phyloP scores from a whole-genome alignment of 2,797 vertebrate species.

The Enteromius unitaeniatus region DNA sequence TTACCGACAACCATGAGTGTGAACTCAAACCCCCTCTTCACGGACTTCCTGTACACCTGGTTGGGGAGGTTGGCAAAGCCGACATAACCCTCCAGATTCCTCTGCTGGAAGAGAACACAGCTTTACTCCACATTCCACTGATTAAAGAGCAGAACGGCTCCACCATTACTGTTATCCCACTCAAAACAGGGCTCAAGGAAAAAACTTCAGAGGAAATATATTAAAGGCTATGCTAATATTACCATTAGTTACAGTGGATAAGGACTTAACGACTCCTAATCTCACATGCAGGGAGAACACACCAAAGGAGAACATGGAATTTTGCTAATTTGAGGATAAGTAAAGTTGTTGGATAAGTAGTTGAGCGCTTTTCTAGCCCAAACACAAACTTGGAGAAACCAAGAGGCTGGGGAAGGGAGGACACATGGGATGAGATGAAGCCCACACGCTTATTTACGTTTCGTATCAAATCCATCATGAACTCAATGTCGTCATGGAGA shows the following conservation, averaged over 20 bases:
- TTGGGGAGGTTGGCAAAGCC: constrained; percentile 85
- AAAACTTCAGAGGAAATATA: constrained; percentile 17
- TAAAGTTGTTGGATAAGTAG: neutral
- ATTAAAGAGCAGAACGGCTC: constrained; percentile 36
- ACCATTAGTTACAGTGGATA: constrained; percentile 27
- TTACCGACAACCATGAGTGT: constrained; percentile 85
- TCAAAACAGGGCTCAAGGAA: constrained; percentile 25
- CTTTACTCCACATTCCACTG: constrained; percentile 55
- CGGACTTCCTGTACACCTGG: constrained; percentile 84
- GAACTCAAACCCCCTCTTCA: constrained; percentile 84
- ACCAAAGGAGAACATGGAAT: neutral
- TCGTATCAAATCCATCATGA: constrained; percentile 63
- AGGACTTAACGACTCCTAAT: neutral
- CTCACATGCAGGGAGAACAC: neutral
- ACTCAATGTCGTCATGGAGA: constrained; percentile 60
- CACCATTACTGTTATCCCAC: constrained; percentile 36
- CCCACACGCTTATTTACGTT: constrained; percentile 59
- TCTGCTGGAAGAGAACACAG: constrained; percentile 73
- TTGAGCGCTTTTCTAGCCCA: neutral
- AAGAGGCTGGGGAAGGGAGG: neutral
- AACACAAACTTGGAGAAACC: neutral
- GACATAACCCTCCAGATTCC: constrained; percentile 83
- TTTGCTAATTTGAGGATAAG: constrained; percentile 24
- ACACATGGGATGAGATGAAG: neutral
- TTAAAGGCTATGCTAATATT: constrained; percentile 32